Evolutionary conservation across 2,113 vertebrate species (phyloP).

Genomic region (Pimephales promelas): DNA sequence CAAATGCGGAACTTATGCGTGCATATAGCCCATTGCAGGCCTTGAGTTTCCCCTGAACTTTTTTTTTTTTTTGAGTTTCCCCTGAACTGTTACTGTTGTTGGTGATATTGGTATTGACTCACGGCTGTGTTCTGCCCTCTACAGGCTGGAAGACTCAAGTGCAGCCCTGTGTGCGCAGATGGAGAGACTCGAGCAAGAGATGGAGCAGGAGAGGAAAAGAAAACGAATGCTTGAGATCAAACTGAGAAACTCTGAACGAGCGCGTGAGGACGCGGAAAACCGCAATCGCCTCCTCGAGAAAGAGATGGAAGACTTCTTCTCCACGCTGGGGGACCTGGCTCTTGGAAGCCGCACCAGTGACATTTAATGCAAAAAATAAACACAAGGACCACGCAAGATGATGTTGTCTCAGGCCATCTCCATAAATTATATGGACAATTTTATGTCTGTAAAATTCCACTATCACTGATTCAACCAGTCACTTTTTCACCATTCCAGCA

Average conservation of each 20-base stretch:
- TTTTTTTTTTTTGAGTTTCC: too few relatives aligned
- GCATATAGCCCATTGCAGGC: too few relatives aligned
- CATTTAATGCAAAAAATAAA: slow-evolving; percentile 54
- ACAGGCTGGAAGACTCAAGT: slow-evolving; percentile 87
- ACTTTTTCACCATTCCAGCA: not conserved
- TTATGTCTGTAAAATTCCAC: not conserved
- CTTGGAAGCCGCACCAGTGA: slow-evolving; percentile 73
- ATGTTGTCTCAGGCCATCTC: slow-evolving; percentile 11
- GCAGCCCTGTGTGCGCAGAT: slow-evolving; percentile 79
- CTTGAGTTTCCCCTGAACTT: not conserved
- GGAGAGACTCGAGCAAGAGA: slow-evolving; percentile 84
- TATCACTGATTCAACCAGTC: not conserved
- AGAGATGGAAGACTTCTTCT: slow-evolving; percentile 96
- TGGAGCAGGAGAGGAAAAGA: slow-evolving; percentile 89
- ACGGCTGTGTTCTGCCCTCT: slow-evolving; percentile 9
- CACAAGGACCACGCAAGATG: slow-evolving; percentile 9
- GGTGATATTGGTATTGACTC: not conserved
- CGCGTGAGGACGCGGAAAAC: slow-evolving; percentile 87
- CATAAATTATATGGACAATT: not conserved
- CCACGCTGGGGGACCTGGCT: slow-evolving; percentile 87
- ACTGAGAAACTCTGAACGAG: slow-evolving; percentile 89
- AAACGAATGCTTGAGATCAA: slow-evolving; percentile 90
- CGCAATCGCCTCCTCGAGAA: slow-evolving; percentile 90
- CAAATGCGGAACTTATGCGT: too few relatives aligned
- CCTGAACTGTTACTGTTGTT: not conserved